A percentile compares a stretch with the other conserved stretches of the same genome.
Evolutionary conservation across 1,140 invertebrate genomes (phyloP).

Genomic region (Heterodera schachtii): DNA sequence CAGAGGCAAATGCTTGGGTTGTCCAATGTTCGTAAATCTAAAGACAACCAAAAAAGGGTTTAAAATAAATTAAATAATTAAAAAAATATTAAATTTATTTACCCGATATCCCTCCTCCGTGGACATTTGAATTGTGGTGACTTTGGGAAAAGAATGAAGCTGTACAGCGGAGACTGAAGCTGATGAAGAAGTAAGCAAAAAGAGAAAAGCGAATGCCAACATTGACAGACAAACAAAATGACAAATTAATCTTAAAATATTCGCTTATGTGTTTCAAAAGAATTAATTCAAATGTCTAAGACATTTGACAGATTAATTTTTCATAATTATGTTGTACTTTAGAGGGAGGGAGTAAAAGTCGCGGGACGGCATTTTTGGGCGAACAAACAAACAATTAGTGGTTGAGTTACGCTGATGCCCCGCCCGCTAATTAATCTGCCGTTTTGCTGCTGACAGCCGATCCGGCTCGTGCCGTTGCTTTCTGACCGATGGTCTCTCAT

Average conservation of each 20-base stretch:
- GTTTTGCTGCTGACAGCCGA: no score
- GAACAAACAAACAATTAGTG: no score
- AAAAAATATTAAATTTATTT: neutral
- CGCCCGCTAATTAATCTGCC: no score
- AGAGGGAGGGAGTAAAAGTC: no score
- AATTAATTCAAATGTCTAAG: neutral
- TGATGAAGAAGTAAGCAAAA: neutral
- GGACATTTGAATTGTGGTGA: conserved; percentile 16
- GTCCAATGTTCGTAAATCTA: conserved; percentile 32
- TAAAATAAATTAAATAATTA: neutral
- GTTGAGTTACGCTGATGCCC: no score
- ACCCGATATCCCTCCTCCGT: conserved; percentile 26
- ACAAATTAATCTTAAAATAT: neutral
- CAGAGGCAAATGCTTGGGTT: conserved; percentile 22
- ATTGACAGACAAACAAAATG: neutral
- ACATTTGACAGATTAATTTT: no score
- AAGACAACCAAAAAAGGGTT: neutral
- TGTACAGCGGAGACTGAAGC: neutral
- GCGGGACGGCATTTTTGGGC: no score
- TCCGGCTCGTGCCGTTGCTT: no score
- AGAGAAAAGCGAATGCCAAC: neutral
- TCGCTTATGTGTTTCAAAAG: neutral
- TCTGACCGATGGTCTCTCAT: no score
- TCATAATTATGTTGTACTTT: no score
- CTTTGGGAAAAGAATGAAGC: conserved; percentile 1